Evolutionary conservation across 2,797 vertebrate genomes (phyloP).

Genomic region (Chelon auratus): DNA sequence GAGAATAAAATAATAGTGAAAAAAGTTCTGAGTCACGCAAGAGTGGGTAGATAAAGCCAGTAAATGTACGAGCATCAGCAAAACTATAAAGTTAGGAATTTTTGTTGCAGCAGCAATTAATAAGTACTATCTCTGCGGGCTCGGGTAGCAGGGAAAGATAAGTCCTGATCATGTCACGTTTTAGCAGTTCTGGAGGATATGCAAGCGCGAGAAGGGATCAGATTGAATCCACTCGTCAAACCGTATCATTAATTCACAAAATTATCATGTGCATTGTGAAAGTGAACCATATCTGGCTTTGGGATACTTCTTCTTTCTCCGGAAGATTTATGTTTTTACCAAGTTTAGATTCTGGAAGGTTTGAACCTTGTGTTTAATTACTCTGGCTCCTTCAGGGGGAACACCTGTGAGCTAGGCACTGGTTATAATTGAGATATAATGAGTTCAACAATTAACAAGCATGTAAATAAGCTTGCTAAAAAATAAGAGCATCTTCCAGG

Average conservation of each 20-base stretch:
- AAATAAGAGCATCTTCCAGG: conserved; percentile 22
- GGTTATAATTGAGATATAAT: conserved; percentile 44
- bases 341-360: conserved; percentile 21
- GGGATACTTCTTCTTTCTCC: conserved; percentile 26
- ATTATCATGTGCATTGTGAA: conserved; percentile 23
- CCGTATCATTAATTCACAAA: conserved; percentile 48
- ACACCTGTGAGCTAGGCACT: conserved; percentile 42
- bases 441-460: conserved; percentile 53
- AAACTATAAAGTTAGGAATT: conserved; percentile 60
- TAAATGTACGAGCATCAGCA: conserved; percentile 72
- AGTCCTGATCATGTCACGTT: conserved; percentile 39
- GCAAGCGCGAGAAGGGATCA: conserved; percentile 43
- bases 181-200: conserved; percentile 48
- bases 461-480: conserved; percentile 36
- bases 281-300: conserved; percentile 10
- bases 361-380: conserved; percentile 25
- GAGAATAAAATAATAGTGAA: conserved; percentile 37
- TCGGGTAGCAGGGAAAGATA: conserved; percentile 47
- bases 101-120: conserved; percentile 63
- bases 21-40: conserved; percentile 59
- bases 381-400: conserved; percentile 14
- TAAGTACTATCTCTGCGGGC: conserved; percentile 41
- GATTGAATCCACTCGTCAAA: conserved; percentile 50
- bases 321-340: conserved; percentile 26
- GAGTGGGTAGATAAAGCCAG: conserved; percentile 54